Base-by-base conservation (phyloP, 2,797 vertebrate genomes). In the Megaceryle alcyon region DNA sequence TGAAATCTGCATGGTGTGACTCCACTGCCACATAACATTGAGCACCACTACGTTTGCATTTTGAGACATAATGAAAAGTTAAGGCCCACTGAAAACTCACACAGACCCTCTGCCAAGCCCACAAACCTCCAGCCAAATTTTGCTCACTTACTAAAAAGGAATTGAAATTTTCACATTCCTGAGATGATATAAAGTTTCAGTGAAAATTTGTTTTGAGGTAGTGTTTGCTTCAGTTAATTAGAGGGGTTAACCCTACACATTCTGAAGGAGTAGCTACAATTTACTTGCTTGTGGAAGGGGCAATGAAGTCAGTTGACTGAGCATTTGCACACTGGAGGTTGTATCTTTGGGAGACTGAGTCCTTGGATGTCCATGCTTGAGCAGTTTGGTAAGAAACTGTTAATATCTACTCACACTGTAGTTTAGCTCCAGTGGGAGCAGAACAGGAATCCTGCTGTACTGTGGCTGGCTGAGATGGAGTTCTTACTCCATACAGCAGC, bases 281-380 rank as follows among this genome's bases (percentile, higher is more conserved):
- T 81, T 56, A 37, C 18, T 39, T 63, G n/a, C 25, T 28, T 26
- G 14, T 20, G 14, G 21, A 77, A 77, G 41, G 41, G 35, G 13
- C 6, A 35, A 49, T 31, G 28, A 68, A 53, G 29, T 18, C 28
- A 33, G 8, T 46, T 48, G 26, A 41, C 4, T 2, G 51, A 78
- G 21, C 10, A 31, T 31, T 76, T 63, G 7, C 21, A 25, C 5
- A 5, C 41, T 19, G 16, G 37, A 82, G 48, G 49, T 4, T 10
- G 13, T 15, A 17, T 31, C 31, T 82, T 35, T 19, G 25, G 21
- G 13, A 86, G 21, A 66, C 21, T 6, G 16, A 81, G 23, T 71
- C 59, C 14, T 65, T 0, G 0, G 16, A 44, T 5, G 21, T 56
- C 41, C n/a, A 41, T 11, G n/a, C 25, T 3, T 63, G n/a, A 72